Evolutionary conservation across 2,113 vertebrate genomes (phyloP), one percentile per base, ranked within the genome.

Genomic region (Anseranas semipalmata): DNA sequence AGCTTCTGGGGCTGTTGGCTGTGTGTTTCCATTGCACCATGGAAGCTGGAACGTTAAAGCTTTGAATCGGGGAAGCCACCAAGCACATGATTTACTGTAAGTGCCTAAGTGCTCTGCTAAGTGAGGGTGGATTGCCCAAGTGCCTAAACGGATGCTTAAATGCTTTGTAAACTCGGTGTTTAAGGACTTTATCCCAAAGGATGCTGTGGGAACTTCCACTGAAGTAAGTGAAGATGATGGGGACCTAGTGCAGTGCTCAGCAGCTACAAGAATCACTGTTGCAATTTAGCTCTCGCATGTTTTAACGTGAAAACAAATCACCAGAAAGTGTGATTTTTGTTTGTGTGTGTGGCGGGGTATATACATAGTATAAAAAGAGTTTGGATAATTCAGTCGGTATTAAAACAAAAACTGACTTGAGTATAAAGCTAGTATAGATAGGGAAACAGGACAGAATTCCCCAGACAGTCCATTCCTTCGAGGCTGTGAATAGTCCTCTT

Each of bases 61-160:
- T 62, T 52, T 3, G 7, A 94, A 89, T 79, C 74, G 85, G 62
- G 1, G 0, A 76, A 79, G 92, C 94, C 80, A 89, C 66, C 70
- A 50, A 91, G 92, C 90, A 3, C 66, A 58, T 91, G 91, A 96
- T 96, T 97, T 55, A 62, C 77, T 70, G 1, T 87, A 83, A 96
- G 94, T 93, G 86, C 86, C 70, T 92, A 93, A 96, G 94, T 95
- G 91, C 77, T 91, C 15, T 43, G 60, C 71, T 71, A 33, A 93
- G 87, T 70, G 89, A 85, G 87, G 71, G 17, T 85, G 62, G 22
- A 85, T 92, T 73, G 89, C 66, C 43, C 68, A n/a, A 93, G 60
- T 85, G 73, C 85, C 60, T 87, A 30, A 75, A 95, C 32, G 82
- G 50, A 70, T 87, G 62, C 84, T 91, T 92, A 96, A 97, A 91